These are phyloP conservation scores for Strigamia maritima DNA, from an alignment of 2,888 invertebrate genomes.

Conservation along the genomic window DNA sequence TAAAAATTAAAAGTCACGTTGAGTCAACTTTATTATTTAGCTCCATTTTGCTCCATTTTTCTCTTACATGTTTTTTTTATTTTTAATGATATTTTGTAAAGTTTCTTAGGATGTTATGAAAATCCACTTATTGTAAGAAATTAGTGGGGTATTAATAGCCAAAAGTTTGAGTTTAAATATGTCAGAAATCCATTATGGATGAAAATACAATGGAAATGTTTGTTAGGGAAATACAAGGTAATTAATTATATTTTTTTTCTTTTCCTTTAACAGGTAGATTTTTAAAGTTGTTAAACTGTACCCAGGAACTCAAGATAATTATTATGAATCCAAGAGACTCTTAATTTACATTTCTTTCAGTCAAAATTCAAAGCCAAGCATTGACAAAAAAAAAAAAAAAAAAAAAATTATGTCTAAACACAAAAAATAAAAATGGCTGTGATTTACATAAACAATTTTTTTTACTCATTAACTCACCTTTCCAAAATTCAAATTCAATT, in stretches of 20 bases:
- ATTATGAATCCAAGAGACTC: neutral
- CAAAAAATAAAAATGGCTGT: neutral
- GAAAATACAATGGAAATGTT: slow-evolving; percentile 30
- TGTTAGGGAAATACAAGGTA: slow-evolving; percentile 30
- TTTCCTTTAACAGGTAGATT: neutral
- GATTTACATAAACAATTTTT: neutral
- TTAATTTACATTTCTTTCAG: neutral
- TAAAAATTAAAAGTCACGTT: slow-evolving; percentile 25
- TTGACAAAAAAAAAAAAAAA: neutral
- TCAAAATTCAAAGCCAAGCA: neutral
- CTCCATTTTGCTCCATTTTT: neutral
- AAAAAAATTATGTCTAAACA: neutral
- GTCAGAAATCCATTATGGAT: slow-evolving; percentile 34
- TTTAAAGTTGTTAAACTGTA: neutral
- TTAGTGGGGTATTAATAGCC: slow-evolving; percentile 20
- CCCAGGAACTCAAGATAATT: neutral
- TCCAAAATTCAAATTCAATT: neutral
- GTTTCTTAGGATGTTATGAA: slow-evolving; percentile 21
- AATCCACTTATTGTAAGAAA: slow-evolving; percentile 31
- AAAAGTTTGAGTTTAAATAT: slow-evolving; percentile 29
- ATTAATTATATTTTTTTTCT: neutral
- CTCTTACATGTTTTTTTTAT: neutral
- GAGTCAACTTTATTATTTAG: slow-evolving; percentile 28
- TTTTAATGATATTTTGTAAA: slow-evolving; percentile 29
- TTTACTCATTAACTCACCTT: neutral